Evolutionary conservation across 2,888 invertebrate genomes (phyloP).

Genomic region (Melinaea menophilus): DNA sequence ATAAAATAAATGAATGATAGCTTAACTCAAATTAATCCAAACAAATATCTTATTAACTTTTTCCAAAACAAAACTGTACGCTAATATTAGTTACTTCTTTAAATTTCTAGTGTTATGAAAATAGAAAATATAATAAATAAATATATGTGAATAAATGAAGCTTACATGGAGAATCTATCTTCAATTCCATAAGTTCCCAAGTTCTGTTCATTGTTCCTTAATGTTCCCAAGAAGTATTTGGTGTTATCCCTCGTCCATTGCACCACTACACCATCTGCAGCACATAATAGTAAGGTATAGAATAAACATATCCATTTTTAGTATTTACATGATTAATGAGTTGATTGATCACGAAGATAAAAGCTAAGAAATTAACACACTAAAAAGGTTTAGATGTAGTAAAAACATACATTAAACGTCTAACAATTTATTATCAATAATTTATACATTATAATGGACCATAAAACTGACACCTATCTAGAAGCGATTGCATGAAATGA

Average conservation of each 20-base stretch:
- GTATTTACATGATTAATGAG: too few relatives aligned
- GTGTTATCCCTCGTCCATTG: conserved; percentile 51
- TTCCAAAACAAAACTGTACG: too few relatives aligned
- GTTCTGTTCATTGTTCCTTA: conserved; percentile 33
- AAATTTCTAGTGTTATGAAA: too few relatives aligned
- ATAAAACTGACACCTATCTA: not conserved
- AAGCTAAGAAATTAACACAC: not conserved
- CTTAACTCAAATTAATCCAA: too few relatives aligned
- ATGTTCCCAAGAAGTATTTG: conserved; percentile 36
- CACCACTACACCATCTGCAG: conserved; percentile 49
- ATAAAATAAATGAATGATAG: too few relatives aligned
- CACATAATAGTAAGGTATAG: too few relatives aligned
- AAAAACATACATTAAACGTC: not conserved
- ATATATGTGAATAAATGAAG: conserved; percentile 18
- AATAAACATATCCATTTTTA: too few relatives aligned
- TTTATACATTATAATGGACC: conserved; percentile 1
- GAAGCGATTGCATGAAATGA: conserved; percentile 38
- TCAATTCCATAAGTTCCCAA: conserved; percentile 29
- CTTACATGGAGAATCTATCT: conserved; percentile 52
- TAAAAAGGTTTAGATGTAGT: not conserved
- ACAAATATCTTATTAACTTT: too few relatives aligned
- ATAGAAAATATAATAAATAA: too few relatives aligned
- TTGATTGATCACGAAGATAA: too few relatives aligned
- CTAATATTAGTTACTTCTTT: too few relatives aligned
- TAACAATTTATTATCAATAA: not conserved